A percentile compares a stretch with the other conserved stretches of the same genome.
Conservation (phyloP, 2,888 invertebrate species). For the Aelia acuminata region DNA sequence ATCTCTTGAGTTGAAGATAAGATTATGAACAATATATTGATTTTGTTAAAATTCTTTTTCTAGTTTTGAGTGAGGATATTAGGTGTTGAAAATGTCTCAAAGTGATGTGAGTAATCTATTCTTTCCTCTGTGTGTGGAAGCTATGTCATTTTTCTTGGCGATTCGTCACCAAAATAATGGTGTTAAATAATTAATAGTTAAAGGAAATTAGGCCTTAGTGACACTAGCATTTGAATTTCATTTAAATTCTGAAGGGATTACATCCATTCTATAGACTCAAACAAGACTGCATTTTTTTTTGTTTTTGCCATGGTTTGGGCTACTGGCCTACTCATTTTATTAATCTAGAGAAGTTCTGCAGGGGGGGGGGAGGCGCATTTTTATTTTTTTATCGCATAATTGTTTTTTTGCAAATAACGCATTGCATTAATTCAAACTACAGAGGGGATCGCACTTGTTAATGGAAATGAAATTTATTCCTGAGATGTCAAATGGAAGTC, state of each 20-base stretch:
- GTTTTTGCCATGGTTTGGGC: too few species aligned
- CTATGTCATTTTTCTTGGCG: neutral
- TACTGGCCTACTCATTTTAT: too few species aligned
- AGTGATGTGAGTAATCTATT: constrained; percentile 3
- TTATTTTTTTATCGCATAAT: too few species aligned
- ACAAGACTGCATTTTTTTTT: neutral
- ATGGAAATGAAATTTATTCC: too few species aligned
- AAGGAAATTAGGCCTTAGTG: neutral
- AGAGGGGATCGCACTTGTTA: too few species aligned
- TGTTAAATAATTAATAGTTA: neutral
- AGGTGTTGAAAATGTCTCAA: neutral
- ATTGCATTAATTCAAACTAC: too few species aligned
- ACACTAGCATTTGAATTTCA: neutral
- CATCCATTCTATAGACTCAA: neutral
- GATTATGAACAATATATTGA: constrained; percentile 35
- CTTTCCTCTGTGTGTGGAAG: neutral
- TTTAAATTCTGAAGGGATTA: neutral
- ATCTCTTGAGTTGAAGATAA: constrained; percentile 42
- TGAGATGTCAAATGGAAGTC: too few species aligned
- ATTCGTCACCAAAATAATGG: neutral
- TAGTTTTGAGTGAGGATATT: constrained; percentile 15
- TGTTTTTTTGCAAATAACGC: too few species aligned
- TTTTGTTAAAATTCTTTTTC: constrained; percentile 23
- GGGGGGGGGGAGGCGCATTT: too few species aligned
- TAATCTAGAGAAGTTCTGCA: too few species aligned